Conservation (phyloP, 2,888 invertebrate species). For the Phortica magna region DNA sequence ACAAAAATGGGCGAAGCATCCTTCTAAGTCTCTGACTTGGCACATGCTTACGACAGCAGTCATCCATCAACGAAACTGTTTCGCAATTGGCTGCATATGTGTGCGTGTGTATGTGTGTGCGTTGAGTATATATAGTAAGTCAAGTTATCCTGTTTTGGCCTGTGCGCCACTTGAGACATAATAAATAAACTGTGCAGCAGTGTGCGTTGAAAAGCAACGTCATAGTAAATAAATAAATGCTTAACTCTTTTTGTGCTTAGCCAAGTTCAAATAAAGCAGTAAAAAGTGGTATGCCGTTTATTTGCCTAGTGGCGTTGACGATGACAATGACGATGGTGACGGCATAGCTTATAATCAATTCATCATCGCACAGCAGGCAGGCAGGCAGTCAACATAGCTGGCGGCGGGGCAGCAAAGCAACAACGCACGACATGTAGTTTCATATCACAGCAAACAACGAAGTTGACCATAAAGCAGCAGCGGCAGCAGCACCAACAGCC, state of each 20-base stretch:
- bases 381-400: neutral
- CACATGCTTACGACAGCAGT: constrained; percentile 19
- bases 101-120: neutral
- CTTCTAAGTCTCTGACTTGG: neutral
- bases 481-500: neutral
- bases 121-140: constrained; percentile 7
- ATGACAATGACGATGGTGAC: neutral
- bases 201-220: neutral
- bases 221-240: constrained; percentile 26
- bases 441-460: neutral
- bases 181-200: constrained; percentile 23
- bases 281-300: neutral
- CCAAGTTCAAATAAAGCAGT: constrained; percentile 28
- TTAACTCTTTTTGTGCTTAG: constrained; percentile 29
- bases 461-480: neutral
- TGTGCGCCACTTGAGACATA: constrained; percentile 24
- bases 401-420: neutral
- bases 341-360: constrained; percentile 23
- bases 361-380: constrained; percentile 25
- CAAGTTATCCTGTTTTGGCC: constrained; percentile 24
- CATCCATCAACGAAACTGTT: constrained; percentile 27
- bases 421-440: neutral
- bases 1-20: neutral
- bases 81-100: constrained; percentile 17
- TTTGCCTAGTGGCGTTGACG: constrained; percentile 3